These are phyloP conservation scores for Calameuta pallipes DNA, from an alignment of 2,888 invertebrate species.

Conservation along the genomic window DNA sequence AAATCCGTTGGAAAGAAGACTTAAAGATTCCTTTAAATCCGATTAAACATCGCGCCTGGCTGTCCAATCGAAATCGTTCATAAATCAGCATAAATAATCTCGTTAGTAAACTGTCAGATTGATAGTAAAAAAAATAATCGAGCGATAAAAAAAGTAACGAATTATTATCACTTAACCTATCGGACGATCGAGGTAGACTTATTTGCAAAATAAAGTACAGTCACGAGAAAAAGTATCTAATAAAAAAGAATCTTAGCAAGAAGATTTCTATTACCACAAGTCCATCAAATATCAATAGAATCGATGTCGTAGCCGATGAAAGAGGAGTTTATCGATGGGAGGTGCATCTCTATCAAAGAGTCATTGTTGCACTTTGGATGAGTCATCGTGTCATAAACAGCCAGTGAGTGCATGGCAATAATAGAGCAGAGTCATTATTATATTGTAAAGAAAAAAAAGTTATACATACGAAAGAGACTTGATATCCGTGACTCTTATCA, in stretches of 20 bases:
- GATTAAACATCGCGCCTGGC: not conserved
- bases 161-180: not conserved
- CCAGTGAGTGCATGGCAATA: not conserved
- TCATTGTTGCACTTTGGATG: not conserved
- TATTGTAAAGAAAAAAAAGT: not conserved
- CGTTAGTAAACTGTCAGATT: not conserved
- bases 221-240: not conserved
- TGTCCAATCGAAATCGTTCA: not conserved
- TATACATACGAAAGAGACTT: not conserved
- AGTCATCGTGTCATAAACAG: not conserved
- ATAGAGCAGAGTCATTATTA: not conserved
- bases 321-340: not conserved
- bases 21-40: not conserved
- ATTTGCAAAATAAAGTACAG: not conserved
- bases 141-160: not conserved
- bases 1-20: not conserved
- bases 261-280: not conserved
- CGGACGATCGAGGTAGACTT: not conserved
- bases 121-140: not conserved
- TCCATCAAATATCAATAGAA: not conserved
- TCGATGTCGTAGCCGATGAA: not conserved
- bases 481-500: not conserved
- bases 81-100: not conserved
- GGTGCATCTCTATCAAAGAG: not conserved
- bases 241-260: not conserved